Evolutionary conservation across 2,113 vertebrate genomes (phyloP).

Genomic region (Plestiodon gilberti): DNA sequence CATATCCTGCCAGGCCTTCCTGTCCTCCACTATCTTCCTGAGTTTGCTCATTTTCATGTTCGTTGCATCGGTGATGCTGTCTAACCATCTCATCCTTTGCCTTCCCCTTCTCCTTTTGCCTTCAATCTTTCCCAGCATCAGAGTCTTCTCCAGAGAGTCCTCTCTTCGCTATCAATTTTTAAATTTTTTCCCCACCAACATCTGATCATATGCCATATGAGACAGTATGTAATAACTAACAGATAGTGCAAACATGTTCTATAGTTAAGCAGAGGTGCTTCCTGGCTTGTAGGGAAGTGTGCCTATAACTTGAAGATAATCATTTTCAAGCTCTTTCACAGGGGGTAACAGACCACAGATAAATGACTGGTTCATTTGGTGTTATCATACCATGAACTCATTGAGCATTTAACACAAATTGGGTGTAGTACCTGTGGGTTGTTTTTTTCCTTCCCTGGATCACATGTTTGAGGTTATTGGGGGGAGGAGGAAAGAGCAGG

Average conservation of each 20-base stretch:
- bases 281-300: neutral
- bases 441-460: neutral
- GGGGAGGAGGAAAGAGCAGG: neutral
- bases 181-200: neutral
- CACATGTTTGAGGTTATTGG: neutral
- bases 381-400: neutral
- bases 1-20: too few species aligned
- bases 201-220: neutral
- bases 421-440: neutral
- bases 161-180: neutral
- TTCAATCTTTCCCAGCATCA: too few species aligned
- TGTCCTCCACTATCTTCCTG: too few species aligned
- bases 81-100: too few species aligned
- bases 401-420: neutral
- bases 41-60: too few species aligned
- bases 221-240: neutral
- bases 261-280: neutral
- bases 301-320: neutral
- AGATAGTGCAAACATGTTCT: neutral
- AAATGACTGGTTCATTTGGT: neutral
- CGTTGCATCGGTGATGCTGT: too few species aligned
- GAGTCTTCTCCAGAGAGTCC: too few species aligned
- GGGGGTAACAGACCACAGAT: neutral
- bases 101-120: too few species aligned
- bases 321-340: neutral